These are phyloP conservation scores for Gavia stellata DNA, from an alignment of 2,113 vertebrate genomes.

Conservation along the genomic window DNA sequence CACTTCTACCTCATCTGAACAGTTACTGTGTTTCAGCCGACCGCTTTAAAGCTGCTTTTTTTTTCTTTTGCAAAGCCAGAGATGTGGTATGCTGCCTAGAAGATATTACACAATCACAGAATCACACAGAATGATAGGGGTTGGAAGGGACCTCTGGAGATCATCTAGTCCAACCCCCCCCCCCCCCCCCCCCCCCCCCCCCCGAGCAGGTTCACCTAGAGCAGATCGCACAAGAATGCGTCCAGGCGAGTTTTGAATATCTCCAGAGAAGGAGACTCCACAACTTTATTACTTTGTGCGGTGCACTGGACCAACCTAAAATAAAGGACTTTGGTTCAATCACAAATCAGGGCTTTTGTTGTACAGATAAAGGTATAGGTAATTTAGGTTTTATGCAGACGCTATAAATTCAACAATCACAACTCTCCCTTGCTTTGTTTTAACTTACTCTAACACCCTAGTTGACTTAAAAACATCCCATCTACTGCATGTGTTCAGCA, in stretches of 20 bases:
- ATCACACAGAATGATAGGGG: too few relatives aligned
- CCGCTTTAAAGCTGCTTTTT: neutral
- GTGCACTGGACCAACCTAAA: neutral
- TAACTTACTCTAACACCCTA: neutral
- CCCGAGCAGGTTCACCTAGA: too few relatives aligned
- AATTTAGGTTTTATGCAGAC: neutral
- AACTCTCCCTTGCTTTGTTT: neutral
- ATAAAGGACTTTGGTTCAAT: neutral
- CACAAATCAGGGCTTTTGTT: neutral
- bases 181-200: too few relatives aligned
- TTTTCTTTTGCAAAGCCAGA: neutral
- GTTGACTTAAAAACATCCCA: neutral
- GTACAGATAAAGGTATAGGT: neutral
- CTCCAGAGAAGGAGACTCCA: too few relatives aligned
- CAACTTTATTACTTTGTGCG: neutral
- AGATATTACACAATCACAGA: too few relatives aligned
- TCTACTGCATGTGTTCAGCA: neutral
- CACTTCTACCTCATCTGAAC: neutral
- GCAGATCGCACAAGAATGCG: too few relatives aligned
- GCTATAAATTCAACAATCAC: neutral
- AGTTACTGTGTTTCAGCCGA: neutral
- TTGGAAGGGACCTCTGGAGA: too few relatives aligned
- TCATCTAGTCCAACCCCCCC: too few relatives aligned
- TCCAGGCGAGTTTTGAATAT: too few relatives aligned
- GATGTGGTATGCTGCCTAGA: neutral